Evolutionary conservation across 1,140 invertebrate genomes (phyloP).

Genomic region (Centruroides sculpturatus): DNA sequence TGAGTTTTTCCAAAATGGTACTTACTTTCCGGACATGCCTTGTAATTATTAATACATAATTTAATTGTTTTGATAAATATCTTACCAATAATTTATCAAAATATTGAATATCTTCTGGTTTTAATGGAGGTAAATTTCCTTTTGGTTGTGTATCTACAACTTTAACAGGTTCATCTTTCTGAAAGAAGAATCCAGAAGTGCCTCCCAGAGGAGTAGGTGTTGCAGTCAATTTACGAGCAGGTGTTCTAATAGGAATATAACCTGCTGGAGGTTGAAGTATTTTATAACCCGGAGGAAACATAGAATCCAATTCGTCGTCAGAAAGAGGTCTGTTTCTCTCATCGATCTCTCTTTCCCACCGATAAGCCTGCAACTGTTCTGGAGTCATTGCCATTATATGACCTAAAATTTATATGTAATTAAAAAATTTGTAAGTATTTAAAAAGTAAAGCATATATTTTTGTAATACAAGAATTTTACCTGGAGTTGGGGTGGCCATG

Average conservation of each 20-base stretch:
- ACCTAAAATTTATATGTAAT: slow-evolving; percentile 21
- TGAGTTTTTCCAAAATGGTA: no score
- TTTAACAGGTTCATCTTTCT: slow-evolving; percentile 50
- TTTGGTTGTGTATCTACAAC: slow-evolving; percentile 96
- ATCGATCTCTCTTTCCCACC: slow-evolving; percentile 99
- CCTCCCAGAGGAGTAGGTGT: slow-evolving; percentile 89
- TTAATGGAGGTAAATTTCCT: slow-evolving; percentile 92
- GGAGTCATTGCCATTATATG: slow-evolving; percentile 96
- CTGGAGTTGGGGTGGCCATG: slow-evolving; percentile 91
- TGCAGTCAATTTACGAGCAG: slow-evolving; percentile 88
- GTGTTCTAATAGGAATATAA: slow-evolving; percentile 94
- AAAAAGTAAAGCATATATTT: background rate
- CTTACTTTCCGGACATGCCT: no score
- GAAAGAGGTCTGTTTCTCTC: slow-evolving; percentile 88
- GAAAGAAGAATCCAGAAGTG: slow-evolving; percentile 93
- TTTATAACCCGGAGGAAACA: slow-evolving; percentile 98
- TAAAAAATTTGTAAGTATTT: no score
- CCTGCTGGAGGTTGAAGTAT: slow-evolving; percentile 86
- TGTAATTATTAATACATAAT: no score
- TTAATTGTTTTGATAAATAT: no score
- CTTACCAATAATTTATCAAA: slow-evolving; percentile 86
- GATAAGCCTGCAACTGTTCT: slow-evolving; percentile 92
- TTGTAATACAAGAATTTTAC: slow-evolving; percentile 23
- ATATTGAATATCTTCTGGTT: slow-evolving; percentile 99
- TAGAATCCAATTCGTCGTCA: slow-evolving; percentile 91